Conservation (phyloP, 2,113 vertebrate genomes). For the Indicator maculatus region DNA sequence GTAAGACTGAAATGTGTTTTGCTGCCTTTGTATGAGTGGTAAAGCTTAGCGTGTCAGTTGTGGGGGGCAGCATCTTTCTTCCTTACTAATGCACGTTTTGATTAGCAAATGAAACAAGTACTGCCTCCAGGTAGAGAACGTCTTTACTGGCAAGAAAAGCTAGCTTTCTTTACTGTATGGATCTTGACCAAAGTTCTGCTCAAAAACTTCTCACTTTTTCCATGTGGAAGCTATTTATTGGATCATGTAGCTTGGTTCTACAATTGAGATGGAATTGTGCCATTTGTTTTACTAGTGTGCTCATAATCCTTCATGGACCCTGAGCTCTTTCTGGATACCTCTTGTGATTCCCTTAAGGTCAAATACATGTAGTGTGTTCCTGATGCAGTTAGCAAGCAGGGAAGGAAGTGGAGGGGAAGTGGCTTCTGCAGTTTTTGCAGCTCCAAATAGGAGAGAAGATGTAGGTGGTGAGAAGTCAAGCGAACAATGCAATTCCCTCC, state of each 20-base stretch:
- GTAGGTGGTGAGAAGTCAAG: not conserved
- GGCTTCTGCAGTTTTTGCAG: not conserved
- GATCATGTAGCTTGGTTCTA: not conserved
- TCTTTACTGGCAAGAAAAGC: not conserved
- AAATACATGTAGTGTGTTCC: not conserved
- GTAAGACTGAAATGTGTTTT: conserved; percentile 50
- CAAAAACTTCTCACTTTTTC: not conserved
- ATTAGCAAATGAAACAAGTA: not conserved
- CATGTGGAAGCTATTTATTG: not conserved
- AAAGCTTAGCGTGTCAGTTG: not conserved
- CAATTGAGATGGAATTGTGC: not conserved
- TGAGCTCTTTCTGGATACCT: not conserved
- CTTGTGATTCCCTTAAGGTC: not conserved
- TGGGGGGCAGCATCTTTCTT: not conserved
- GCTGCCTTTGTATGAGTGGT: not conserved
- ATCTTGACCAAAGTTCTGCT: not conserved
- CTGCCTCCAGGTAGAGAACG: not conserved
- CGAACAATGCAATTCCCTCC: not conserved
- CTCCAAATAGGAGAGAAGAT: not conserved
- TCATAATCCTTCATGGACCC: not conserved
- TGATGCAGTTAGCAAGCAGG: not conserved
- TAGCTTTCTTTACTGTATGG: not conserved
- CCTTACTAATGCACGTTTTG: not conserved
- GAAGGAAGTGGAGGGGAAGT: not conserved
- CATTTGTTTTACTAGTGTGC: not conserved